Evolutionary conservation across 2,113 vertebrate genomes (phyloP), one percentile per base, ranked within the genome.

Genomic region (Alligator mississippiensis): DNA sequence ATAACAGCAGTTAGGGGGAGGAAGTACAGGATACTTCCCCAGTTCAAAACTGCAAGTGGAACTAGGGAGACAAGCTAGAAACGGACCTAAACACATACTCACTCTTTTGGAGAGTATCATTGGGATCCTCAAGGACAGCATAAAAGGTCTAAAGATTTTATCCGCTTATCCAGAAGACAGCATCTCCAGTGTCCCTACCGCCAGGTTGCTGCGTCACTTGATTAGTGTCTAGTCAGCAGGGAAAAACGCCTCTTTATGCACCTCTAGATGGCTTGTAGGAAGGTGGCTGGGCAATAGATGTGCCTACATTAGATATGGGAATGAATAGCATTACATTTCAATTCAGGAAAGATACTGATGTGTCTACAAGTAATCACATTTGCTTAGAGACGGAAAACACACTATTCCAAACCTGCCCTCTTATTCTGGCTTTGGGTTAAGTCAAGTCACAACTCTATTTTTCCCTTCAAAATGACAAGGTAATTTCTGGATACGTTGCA

Each of bases 381-480:
- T 70, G 66, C 66, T 77, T 57, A 28, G 75, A 89, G 60, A 57
- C 81, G 61, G 28, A 86, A 92, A 58, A 17, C 59, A 76, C 84
- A 95, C 7, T 83, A 60, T 68, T 81, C 85, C 77, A 34, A 61
- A 89, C 59, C 14, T 18, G 61, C 80, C 72, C 27, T 77, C 54
- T 57, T 27, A 28, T 47, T 68, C 60, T 10, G 58, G 34, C n/a
- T 58, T 6, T 22, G 30, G 11, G 5, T 57, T 85, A 15, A 3
- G 5, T 61, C 34, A 28, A 86, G 70, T 82, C 4, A 6, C 1
- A 1, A 21, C 21, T 74, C 11, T 58, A 28, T 84, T 77, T 70
- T 12, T 34, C 55, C 34, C 59, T 80, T 38, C 4, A 64, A 77
- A 60, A 22, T 2, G 4, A 1, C 10, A 6, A 1, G 6, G 0